These are phyloP conservation scores for Venturia canescens DNA, from an alignment of 1,140 invertebrate genomes.

Conservation along the genomic window DNA sequence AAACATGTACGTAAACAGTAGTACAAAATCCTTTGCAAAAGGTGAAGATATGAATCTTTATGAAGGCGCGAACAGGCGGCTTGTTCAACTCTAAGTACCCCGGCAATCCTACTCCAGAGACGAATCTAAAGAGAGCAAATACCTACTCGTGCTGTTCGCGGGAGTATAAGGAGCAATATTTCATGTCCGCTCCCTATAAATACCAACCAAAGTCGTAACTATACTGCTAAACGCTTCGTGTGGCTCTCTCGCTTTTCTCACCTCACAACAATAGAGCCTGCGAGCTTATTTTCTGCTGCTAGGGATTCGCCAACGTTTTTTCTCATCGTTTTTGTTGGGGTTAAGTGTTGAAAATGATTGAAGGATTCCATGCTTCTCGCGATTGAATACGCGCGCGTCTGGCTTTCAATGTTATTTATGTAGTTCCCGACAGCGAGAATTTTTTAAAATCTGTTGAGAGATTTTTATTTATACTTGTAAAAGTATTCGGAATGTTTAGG, in stretches of 20 bases:
- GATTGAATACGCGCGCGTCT: too few relatives aligned
- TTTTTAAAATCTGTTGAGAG: neutral
- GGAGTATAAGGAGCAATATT: constrained; percentile 23
- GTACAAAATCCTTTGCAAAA: neutral
- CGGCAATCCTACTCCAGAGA: constrained; percentile 16
- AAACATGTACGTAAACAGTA: neutral
- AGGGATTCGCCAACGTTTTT: too few relatives aligned
- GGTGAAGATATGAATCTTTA: constrained; percentile 43
- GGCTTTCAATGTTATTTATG: too few relatives aligned
- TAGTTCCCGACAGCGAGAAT: neutral
- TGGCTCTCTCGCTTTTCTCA: neutral
- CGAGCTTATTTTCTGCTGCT: constrained; percentile 13
- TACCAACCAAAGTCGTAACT: constrained; percentile 6
- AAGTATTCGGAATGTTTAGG: neutral
- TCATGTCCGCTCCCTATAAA: constrained; percentile 41
- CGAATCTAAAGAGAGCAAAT: constrained; percentile 44
- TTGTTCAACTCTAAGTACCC: constrained; percentile 38
- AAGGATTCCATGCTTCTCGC: too few relatives aligned
- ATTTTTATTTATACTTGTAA: neutral
- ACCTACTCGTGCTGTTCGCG: constrained; percentile 13
- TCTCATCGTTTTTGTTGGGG: too few relatives aligned
- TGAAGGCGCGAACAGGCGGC: constrained; percentile 40
- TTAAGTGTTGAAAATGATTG: too few relatives aligned
- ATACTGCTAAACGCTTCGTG: neutral
- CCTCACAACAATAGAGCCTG: constrained; percentile 42